Conservation (phyloP, 2,888 invertebrate genomes). For the Trissoscelio sp. region DNA sequence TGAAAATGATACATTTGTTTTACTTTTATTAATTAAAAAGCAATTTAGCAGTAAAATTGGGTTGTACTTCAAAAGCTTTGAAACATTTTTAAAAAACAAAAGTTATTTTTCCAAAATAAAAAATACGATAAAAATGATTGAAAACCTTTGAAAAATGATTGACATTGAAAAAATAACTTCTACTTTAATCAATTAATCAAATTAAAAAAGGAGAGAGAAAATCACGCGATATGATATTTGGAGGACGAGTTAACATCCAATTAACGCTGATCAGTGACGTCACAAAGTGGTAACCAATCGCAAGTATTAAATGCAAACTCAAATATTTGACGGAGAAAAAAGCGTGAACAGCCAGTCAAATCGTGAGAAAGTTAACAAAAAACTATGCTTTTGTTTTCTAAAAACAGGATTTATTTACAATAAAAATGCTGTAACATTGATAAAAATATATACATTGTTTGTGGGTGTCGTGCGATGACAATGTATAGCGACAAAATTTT, state of each 20-base stretch:
- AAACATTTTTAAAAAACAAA: too few species aligned
- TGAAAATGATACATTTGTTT: too few species aligned
- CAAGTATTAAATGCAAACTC: not conserved
- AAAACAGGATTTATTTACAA: conserved; percentile 18
- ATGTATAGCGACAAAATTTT: conserved; percentile 3
- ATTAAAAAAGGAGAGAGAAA: not conserved
- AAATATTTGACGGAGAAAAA: not conserved
- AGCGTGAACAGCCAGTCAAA: too few species aligned
- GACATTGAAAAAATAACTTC: not conserved
- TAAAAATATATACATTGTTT: conserved; percentile 15
- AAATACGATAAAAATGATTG: too few species aligned
- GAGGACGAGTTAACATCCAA: not conserved
- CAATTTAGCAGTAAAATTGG: too few species aligned
- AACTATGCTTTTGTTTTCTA: too few species aligned
- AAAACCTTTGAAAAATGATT: too few species aligned
- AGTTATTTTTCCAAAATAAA: too few species aligned
- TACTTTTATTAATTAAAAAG: too few species aligned
- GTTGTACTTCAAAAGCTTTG: too few species aligned
- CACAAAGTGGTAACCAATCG: not conserved
- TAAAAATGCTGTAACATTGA: conserved; percentile 12
- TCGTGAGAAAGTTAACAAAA: too few species aligned
- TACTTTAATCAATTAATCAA: not conserved
- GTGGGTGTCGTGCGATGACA: conserved; percentile 15
- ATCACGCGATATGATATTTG: not conserved
- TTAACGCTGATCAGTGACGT: not conserved